These are phyloP conservation scores for Amia ocellicauda DNA, from an alignment of 2,113 vertebrate species.

Conservation along the genomic window DNA sequence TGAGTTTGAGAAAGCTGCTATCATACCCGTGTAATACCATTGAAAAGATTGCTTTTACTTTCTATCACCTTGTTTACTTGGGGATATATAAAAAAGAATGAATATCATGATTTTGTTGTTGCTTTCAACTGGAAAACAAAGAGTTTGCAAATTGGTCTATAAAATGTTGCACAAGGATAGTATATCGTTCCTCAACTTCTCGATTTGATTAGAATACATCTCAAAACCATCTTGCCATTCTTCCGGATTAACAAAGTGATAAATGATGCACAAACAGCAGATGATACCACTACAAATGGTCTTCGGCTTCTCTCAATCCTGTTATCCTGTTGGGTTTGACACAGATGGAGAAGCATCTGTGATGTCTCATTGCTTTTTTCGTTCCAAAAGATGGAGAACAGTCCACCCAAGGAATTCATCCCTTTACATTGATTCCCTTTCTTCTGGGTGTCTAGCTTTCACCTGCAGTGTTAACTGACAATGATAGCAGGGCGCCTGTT, in stretches of 20 bases:
- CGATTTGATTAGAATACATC: neutral
- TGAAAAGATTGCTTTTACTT: too few relatives aligned
- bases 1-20: too few relatives aligned
- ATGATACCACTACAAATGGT: constrained; percentile 4
- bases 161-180: too few relatives aligned
- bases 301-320: constrained; percentile 38
- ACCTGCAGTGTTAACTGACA: constrained; percentile 48
- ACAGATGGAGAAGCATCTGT: constrained; percentile 63
- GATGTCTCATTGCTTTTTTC: constrained; percentile 42
- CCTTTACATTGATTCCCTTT: constrained; percentile 50
- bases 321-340: constrained; percentile 32
- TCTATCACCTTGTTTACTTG: too few relatives aligned
- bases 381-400: constrained; percentile 6
- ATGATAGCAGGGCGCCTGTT: constrained; percentile 32
- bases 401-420: constrained; percentile 41
- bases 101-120: too few relatives aligned
- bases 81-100: too few relatives aligned
- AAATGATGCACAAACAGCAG: constrained; percentile 7
- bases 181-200: too few relatives aligned
- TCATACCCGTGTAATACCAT: too few relatives aligned
- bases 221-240: neutral
- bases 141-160: too few relatives aligned
- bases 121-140: too few relatives aligned
- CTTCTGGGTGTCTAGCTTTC: constrained; percentile 49
- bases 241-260: neutral